Base-by-base conservation (phyloP, 2,888 invertebrate genomes). In the Fissipunctia ypsillon region DNA sequence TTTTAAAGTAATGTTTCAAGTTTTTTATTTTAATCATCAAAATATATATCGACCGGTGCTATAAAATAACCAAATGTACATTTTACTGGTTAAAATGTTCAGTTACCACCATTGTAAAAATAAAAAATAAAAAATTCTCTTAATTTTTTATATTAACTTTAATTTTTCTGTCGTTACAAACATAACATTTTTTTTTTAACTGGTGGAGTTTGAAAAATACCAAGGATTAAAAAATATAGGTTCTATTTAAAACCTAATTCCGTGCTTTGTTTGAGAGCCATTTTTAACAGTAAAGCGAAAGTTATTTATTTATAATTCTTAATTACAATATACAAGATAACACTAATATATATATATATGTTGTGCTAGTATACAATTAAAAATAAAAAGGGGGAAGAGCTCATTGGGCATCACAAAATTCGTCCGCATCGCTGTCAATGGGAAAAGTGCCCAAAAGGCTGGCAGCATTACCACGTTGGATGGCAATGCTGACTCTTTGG, bases 201-300 rank as follows among this genome's bases (percentile, higher is more conserved):
- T n/a, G 28, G 28, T 28, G 16, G 19, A 14, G 12, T 66, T 45
- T 45, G 2, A 31, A 10, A 31, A 31, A 35, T n/a, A 43, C n/a
- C 9, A 19, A 66, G 16, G 0, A 25, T 66, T 59, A 2, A 25
- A 28, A 48, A 35, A 72, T 50, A 73, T 56, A 43, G 38, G 35
- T 63, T 57, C 5, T 9, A 60, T 45, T 60, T 76, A 69, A 61
- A 76, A 73, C 16, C 45, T 70, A 65, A 71, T 76, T 60, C 28
- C 28, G n/a, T 61, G 22, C n/a, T 70, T 75, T 71, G 56, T 76
- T 80, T 50, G 16, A 56, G 28, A 74, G 72, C 25, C 56, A 67
- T 56, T 86, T 73, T 70, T n/a, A 78, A 63, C 45, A 63, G 66
- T 48, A 73, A 76, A 71, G 50, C 22, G 28, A 77, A 78, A 73